A percentile compares a stretch with the other conserved stretches of the same genome.
Conservation (phyloP, 1,140 invertebrate genomes). For the Philopotamus ludificatus region DNA sequence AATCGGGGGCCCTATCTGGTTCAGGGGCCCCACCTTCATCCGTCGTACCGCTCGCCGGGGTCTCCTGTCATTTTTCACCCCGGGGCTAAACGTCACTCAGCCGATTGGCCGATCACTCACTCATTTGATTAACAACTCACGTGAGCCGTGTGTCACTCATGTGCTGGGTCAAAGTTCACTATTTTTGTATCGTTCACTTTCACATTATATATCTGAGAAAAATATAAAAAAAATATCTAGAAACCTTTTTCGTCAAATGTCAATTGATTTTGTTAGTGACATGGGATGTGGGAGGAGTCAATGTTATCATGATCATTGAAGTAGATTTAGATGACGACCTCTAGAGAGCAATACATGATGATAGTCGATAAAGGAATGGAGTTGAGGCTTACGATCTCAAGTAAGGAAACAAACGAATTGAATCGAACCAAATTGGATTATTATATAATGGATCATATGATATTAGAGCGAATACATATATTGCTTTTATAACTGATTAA, state of each 20-base stretch:
- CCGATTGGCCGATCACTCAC: conserved; percentile 9
- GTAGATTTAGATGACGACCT: no score
- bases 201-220: not conserved
- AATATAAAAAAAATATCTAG: not conserved
- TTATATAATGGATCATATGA: no score
- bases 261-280: no score
- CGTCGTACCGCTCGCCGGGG: not conserved
- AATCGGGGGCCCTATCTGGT: conserved; percentile 2
- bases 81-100: conserved; percentile 3
- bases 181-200: not conserved
- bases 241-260: not conserved
- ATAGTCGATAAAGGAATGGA: no score
- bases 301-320: no score
- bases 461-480: no score
- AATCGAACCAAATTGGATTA: no score
- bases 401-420: no score
- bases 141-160: not conserved
- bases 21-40: not conserved
- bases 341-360: no score
- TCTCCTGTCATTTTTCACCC: conserved; percentile 7
- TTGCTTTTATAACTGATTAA: no score
- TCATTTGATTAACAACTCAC: conserved; percentile 12
- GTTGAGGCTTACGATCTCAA: no score
- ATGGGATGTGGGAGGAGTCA: no score
- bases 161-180: not conserved